phyloP scores from a whole-genome alignment of 1,140 invertebrate genomes.

The Lucilia cuprina region DNA sequence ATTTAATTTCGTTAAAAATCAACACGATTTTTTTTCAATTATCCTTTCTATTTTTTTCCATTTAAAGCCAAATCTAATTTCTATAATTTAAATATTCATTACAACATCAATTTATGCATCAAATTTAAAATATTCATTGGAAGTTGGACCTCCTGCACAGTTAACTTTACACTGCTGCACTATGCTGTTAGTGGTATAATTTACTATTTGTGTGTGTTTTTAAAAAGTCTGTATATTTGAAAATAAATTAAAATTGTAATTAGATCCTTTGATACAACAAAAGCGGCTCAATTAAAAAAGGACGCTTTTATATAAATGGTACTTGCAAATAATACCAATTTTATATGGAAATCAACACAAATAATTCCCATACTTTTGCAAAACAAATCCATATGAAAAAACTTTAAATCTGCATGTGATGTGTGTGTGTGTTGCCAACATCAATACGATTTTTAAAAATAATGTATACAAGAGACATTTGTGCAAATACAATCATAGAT shows the following conservation, averaged over 20 bases:
- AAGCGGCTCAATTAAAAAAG: slow-evolving; percentile 32
- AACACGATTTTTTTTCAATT: neutral
- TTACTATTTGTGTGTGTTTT: neutral
- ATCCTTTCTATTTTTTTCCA: neutral
- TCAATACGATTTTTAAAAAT: too few species aligned
- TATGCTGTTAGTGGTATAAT: neutral
- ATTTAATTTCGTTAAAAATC: neutral
- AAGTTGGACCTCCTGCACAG: neutral
- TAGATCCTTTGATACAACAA: slow-evolving; percentile 31
- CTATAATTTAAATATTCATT: slow-evolving; percentile 13
- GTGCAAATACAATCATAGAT: neutral
- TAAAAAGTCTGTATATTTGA: neutral
- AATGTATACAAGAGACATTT: neutral
- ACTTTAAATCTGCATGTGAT: slow-evolving; percentile 19
- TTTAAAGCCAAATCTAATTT: slow-evolving; percentile 2
- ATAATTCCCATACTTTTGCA: slow-evolving; percentile 1
- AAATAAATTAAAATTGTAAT: slow-evolving; percentile 35
- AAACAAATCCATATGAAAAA: neutral
- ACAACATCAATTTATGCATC: slow-evolving; percentile 6
- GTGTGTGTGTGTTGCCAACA: too few species aligned
- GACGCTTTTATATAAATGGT: slow-evolving; percentile 9
- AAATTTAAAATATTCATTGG: neutral
- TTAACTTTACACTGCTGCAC: neutral
- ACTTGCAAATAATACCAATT: slow-evolving; percentile 25
- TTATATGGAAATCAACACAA: neutral